phyloP scores from a whole-genome alignment of 1,140 invertebrate genomes.

The Cydia strobilella region DNA sequence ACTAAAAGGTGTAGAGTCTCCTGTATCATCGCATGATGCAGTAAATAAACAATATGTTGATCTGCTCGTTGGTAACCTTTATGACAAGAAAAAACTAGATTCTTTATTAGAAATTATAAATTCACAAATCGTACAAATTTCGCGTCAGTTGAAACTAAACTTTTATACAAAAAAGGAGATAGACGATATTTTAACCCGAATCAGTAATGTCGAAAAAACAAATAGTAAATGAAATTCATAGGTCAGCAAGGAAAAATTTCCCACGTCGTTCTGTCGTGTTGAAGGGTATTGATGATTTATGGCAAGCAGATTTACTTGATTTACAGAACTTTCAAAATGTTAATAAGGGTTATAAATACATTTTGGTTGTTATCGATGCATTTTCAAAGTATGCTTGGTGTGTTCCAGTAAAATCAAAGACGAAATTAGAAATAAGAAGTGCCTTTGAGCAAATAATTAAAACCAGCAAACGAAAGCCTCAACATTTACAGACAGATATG shows the following conservation, averaged over 20 bases:
- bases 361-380: too few species aligned
- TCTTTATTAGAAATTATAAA: neutral
- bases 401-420: constrained; percentile 75
- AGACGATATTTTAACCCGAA: neutral
- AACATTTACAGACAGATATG: constrained; percentile 70
- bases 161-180: neutral
- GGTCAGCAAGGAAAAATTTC: constrained; percentile 57
- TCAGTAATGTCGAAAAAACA: constrained; percentile 35
- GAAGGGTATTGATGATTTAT: too few species aligned
- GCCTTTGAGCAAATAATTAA: constrained; percentile 42
- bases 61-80: constrained; percentile 44
- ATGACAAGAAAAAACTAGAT: neutral
- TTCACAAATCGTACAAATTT: neutral
- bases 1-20: constrained; percentile 26
- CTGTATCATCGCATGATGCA: constrained; percentile 1
- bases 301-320: constrained; percentile 63
- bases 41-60: constrained; percentile 31
- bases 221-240: constrained; percentile 58
- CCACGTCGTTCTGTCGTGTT: constrained; percentile 50
- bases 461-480: constrained; percentile 47
- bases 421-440: constrained; percentile 47
- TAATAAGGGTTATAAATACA: constrained; percentile 48
- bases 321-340: constrained; percentile 52
- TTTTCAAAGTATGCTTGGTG: constrained; percentile 46
- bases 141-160: neutral